Conservation (phyloP, 2,888 invertebrate species). For the Pandemis heparana region DNA sequence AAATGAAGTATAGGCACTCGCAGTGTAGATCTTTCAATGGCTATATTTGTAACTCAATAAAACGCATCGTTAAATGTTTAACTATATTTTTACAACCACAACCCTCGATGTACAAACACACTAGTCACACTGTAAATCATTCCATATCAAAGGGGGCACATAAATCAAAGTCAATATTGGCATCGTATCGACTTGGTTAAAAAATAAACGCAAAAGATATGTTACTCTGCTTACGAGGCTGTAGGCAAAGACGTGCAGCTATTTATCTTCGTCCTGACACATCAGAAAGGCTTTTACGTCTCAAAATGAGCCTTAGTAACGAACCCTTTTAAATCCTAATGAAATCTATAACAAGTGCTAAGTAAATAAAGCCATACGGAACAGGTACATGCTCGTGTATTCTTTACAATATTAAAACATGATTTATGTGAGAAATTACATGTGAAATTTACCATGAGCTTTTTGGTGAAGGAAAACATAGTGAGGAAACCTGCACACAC, state of each 20-base stretch:
- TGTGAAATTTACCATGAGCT: no score
- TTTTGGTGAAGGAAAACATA: no score
- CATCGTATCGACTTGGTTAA: constrained; percentile 28
- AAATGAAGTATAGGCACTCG: no score
- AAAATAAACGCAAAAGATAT: constrained; percentile 37
- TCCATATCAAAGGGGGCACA: constrained; percentile 18
- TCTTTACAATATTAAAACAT: neutral
- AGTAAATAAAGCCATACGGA: neutral
- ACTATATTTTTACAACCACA: constrained; percentile 18
- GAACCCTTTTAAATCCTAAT: constrained; percentile 2
- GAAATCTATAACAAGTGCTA: neutral
- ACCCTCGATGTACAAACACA: constrained; percentile 10
- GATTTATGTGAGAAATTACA: no score
- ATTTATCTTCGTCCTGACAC: constrained; percentile 35
- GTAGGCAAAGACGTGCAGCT: constrained; percentile 22
- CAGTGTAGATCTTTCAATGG: neutral
- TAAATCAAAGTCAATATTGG: constrained; percentile 36
- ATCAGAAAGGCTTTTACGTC: constrained; percentile 22
- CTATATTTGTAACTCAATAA: neutral
- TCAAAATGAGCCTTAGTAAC: constrained; percentile 17
- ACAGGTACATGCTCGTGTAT: neutral
- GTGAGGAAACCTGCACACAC: no score
- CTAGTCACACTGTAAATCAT: constrained; percentile 21
- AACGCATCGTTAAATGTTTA: constrained; percentile 17
- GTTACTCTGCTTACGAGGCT: constrained; percentile 18